Evolutionary conservation across 1,140 invertebrate genomes (phyloP), one percentile per base, ranked within the genome.

Genomic region (Drosophila pruinosa): DNA sequence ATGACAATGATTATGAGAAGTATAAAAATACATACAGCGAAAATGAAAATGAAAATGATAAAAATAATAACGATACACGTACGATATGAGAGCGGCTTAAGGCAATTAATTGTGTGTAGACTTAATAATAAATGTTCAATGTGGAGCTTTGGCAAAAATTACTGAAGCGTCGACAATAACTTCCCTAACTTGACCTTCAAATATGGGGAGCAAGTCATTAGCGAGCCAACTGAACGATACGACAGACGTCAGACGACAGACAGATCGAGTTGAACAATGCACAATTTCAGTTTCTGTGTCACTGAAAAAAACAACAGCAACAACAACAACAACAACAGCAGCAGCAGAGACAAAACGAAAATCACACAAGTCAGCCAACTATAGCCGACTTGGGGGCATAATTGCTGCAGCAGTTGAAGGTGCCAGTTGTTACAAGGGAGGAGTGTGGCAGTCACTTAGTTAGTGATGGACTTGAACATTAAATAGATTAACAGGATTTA

Each of bases 261-360:
- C 45, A 22, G 70, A 72, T 61, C 17, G 34, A 65, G 53, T 53
- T 58, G 67, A 78, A 78, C 72, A 78, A 78, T 78, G 72, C 68
- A 78, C 72, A 78, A 78, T 78, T 75, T 74, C 72, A 62, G 72
- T 78, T 78, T 78, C 75, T 78, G 72, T 78, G 75, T 78, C 75
- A 78, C 75, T 72, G 75, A 72, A 75, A 78, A 76, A 14, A 31
- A 48, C 45, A 22, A 50, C 41, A 58, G 38, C 34, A 39, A 14
- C 1, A 14, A 48, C 12, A 22, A 31, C 28, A 39, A 61, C 0
- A 50, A 38, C 12, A 50, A 61, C 17, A 61, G 36, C 17, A 45
- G 47, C n/a, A 24, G 15, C 24, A 34, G 17, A 8, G 15, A 41
- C 14, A 64, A 48, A 57, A 47, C 17, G 48, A 64, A 71, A 71